Evolutionary conservation across 1,140 invertebrate genomes (phyloP), one percentile per base, ranked within the genome.

Genomic region (Zaprionus vittiger): DNA sequence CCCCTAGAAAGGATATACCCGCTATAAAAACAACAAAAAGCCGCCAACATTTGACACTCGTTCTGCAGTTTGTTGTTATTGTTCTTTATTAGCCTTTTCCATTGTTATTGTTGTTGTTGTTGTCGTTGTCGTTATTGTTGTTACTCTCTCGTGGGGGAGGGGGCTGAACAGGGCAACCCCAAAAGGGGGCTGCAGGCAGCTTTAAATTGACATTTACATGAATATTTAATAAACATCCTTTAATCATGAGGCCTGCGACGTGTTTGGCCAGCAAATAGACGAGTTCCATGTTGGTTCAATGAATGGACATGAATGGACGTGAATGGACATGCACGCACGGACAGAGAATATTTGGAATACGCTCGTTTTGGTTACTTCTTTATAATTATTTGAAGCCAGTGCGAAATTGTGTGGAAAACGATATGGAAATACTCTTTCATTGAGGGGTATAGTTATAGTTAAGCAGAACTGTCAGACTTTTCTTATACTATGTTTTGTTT

Each of bases 181-280:
- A 57, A 28, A 69, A 47, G 52, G 34, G 34, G 52, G 20, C 11
- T 31, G 24, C 9, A 64, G 71, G 79, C 68, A 73, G 84, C 89
- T 85, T 91, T 91, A 91, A 91, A 91, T 89, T 90, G 89, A 83
- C 89, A 91, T 91, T 91, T 89, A 91, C 82, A 91, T 91, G 83
- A 91, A 91, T 91, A 91, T 89, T 91, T 91, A 91, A 91, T 91
- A 73, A 66, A 83, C 83, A 91, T 91, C 81, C 89, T 91, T 91
- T 91, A 91, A 91, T 91, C 83, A 91, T 80, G 73, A 75, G 61
- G 31, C 79, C 20, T 38, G 20, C 38, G 15, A 62, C 24, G 37
- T 59, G 54, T 69, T 69, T 73, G 68, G 63, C 34, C 15, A 44
- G 63, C 63, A 79, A 79, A 79, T 76, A 79, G 54, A 34, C 62